Evolutionary conservation across 2,113 vertebrate genomes (phyloP).

Genomic region (Bagarius yarrelli): DNA sequence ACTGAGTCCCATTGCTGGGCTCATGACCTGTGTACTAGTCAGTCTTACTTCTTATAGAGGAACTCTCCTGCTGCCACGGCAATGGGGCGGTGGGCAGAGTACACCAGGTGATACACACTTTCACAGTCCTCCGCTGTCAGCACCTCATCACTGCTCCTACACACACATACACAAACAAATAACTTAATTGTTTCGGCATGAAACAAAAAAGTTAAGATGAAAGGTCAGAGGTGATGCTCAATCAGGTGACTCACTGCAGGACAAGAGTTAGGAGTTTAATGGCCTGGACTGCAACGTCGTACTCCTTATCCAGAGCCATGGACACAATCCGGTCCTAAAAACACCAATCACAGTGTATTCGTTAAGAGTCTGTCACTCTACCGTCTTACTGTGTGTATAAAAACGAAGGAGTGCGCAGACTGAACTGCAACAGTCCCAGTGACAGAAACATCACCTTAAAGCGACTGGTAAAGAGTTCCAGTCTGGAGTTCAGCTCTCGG

Average conservation of each 20-base stretch:
- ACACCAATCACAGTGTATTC: constrained; percentile 33
- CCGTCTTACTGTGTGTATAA: not conserved
- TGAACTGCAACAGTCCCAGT: not conserved
- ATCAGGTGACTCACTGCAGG: constrained; percentile 87
- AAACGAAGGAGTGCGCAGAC: not conserved
- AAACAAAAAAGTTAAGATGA: not conserved
- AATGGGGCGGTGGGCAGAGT: constrained; percentile 95
- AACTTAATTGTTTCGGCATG: too few species aligned
- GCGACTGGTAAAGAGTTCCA: constrained; percentile 97
- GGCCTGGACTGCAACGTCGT: constrained; percentile 98
- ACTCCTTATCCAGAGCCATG: constrained; percentile 99
- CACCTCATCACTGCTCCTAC: constrained; percentile 58
- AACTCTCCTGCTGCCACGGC: constrained; percentile 97
- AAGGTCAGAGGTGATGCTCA: not conserved
- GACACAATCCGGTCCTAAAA: constrained; percentile 94
- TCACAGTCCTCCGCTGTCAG: constrained; percentile 98
- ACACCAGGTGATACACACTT: constrained; percentile 97
- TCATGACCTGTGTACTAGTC: not conserved
- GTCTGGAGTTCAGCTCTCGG: constrained; percentile 95
- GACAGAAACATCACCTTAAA: constrained; percentile 88
- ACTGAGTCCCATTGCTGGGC: not conserved
- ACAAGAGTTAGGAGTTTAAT: constrained; percentile 98
- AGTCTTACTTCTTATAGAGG: constrained; percentile 94
- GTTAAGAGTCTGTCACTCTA: not conserved
- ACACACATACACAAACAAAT: too few species aligned